Conservation (phyloP, 2,113 vertebrate species). For the Nipponia nippon region DNA sequence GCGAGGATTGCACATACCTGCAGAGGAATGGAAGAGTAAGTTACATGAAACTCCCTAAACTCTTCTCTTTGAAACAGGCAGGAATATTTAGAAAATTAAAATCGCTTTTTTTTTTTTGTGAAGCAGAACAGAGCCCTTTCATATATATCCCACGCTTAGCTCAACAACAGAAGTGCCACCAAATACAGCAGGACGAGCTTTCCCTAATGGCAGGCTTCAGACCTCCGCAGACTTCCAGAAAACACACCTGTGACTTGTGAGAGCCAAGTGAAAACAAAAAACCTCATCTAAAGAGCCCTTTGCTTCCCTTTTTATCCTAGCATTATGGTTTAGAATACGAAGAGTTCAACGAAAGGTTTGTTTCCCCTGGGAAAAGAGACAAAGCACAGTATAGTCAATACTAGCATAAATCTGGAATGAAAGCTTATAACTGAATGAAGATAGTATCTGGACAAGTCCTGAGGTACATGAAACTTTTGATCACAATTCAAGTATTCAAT, state of each 20-base stretch:
- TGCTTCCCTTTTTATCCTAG: neutral
- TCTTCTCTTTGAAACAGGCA: neutral
- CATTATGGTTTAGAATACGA: neutral
- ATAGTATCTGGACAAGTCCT: neutral
- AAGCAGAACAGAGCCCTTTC: neutral
- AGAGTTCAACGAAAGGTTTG: neutral
- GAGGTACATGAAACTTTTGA: neutral
- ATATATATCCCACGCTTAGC: neutral
- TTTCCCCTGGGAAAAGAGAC: neutral
- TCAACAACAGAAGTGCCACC: neutral
- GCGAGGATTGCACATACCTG: conserved; percentile 98
- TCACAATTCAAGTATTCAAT: neutral
- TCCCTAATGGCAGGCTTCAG: neutral
- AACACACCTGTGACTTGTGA: neutral
- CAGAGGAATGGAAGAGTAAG: neutral
- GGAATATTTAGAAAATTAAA: neutral
- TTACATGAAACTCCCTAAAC: neutral
- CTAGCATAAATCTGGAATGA: neutral
- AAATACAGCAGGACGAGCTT: neutral
- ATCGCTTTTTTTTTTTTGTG: neutral
- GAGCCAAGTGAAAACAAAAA: neutral
- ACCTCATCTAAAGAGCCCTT: neutral
- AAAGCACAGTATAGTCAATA: neutral
- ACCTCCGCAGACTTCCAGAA: neutral
- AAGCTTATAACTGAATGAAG: neutral